Evolutionary conservation across 2,797 vertebrate genomes (phyloP).

Genomic region (Avahi laniger): DNA sequence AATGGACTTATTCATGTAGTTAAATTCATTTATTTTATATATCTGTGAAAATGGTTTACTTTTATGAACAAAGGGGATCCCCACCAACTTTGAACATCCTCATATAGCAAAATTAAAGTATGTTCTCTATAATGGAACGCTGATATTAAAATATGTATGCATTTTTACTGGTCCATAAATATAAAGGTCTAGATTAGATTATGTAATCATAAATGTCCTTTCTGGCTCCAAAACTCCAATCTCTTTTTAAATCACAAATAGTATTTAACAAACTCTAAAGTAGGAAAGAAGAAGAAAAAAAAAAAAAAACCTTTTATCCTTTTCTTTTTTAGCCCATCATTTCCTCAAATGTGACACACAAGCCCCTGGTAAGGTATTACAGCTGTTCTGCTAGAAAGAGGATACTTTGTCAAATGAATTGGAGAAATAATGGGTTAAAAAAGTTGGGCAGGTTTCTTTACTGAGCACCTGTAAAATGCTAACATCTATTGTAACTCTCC

Average conservation of each 20-base stretch:
- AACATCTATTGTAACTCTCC: background rate
- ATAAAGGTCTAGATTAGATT: background rate
- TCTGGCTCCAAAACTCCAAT: background rate
- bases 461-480: background rate
- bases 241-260: background rate
- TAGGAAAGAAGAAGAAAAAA: background rate
- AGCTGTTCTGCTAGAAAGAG: background rate
- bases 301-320: background rate
- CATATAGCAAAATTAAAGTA: background rate
- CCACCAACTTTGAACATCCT: background rate
- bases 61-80: background rate
- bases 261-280: background rate
- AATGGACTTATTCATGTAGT: background rate
- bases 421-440: slow-evolving; percentile 35
- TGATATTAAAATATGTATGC: background rate
- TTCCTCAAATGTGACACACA: background rate
- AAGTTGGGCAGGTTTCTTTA: background rate
- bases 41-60: background rate
- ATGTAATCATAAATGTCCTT: background rate
- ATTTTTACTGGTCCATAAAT: background rate
- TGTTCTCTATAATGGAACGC: background rate
- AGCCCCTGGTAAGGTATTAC: background rate
- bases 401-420: background rate
- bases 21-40: slow-evolving; percentile 43
- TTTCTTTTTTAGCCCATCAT: background rate